Conservation (phyloP, 1,140 invertebrate genomes). For the Pseudachorutes palmiensis region DNA sequence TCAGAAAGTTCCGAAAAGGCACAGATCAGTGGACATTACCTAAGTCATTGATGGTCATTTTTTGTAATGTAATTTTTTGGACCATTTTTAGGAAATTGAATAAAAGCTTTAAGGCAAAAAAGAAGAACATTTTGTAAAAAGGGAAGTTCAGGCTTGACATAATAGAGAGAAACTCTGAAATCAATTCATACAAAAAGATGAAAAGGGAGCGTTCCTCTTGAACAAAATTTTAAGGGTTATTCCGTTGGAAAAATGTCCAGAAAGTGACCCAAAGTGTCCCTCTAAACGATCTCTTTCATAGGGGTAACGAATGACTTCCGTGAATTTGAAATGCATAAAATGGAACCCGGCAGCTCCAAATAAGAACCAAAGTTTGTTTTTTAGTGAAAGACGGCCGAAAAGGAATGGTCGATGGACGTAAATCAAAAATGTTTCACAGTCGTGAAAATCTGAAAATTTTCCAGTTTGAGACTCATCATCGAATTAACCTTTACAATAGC, state of each 20-base stretch:
- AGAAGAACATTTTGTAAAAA: not conserved
- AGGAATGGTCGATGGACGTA: no score
- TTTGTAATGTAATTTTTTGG: conserved; percentile 1
- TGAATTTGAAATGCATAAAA: not conserved
- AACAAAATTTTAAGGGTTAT: not conserved
- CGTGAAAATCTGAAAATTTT: no score
- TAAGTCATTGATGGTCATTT: not conserved
- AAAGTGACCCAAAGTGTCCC: not conserved
- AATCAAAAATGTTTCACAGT: no score
- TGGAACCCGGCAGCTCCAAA: no score
- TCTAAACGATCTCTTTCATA: not conserved
- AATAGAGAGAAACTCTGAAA: not conserved
- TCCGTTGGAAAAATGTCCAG: no score
- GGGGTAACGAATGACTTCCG: not conserved
- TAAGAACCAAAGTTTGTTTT: not conserved
- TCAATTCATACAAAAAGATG: not conserved
- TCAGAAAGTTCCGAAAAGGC: not conserved
- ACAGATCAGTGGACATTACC: not conserved
- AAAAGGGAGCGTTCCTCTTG: not conserved
- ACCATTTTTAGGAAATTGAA: not conserved
- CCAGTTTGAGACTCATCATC: no score
- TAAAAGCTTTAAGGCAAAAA: not conserved
- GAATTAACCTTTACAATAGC: no score
- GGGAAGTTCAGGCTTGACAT: not conserved
- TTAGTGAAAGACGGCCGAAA: no score